Evolutionary conservation across 2,113 vertebrate species (phyloP), one percentile per base, ranked within the genome.

Genomic region (Psephotus haematonotus): DNA sequence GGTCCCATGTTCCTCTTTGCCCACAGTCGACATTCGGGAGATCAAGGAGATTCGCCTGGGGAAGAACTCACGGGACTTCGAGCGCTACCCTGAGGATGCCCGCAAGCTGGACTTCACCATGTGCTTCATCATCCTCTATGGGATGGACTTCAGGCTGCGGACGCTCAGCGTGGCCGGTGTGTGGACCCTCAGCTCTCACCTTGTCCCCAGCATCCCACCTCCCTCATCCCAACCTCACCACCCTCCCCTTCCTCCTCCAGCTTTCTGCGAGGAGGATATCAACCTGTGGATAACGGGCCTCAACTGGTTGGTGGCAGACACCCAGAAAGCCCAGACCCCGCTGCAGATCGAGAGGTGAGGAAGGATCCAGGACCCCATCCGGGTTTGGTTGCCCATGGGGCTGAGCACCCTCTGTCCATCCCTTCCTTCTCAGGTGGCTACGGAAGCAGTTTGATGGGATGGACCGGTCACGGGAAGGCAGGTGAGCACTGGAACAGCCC

Each of bases 121-220:
- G 96, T 99, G 98, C 97, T 99, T 99, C 96, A 98, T 99, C 95
- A 97, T 99, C 80, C 97, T 99, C n/a, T 99, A 99, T 0, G 98
- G 98, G 33, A 97, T 97, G 70, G 98, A 99, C 95, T 99, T 99
- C 97, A 97, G 98, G 93, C 98, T 99, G 43, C 94, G 98, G 96
- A 99, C 98, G 0, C 97, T 99, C 90, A 99, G 98, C 0, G 96
- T 99, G 46, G 98, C 98, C 0, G 98, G 98, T 99, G 49, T 23
- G 98, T 98, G 80, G 82, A 28, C 6, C 71, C 72, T 55, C 2
- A 33, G 13, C 3, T 63, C 25, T 46, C 25, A 33, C 1, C 9
- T 2, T 13, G 1, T 35, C 25, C 59, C 43, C 52, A n/a, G 7
- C 24, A 35, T 60, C 49, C 70, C 52, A 11, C 16, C 9, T 59